These are phyloP conservation scores for Orthosia incerta DNA, from an alignment of 2,888 invertebrate species.

Conservation along the genomic window DNA sequence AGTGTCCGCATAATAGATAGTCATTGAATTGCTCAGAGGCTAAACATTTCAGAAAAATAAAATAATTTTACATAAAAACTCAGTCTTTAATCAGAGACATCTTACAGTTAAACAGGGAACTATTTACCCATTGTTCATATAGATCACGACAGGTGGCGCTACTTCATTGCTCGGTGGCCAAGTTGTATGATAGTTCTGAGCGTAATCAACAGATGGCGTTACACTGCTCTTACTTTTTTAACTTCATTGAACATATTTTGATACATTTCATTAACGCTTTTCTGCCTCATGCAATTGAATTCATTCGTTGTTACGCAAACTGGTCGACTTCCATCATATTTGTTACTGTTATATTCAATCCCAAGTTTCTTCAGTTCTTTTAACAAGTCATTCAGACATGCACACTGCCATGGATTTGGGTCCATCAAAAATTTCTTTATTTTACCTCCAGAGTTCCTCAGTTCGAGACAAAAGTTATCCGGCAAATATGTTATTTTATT, in stretches of 20 bases:
- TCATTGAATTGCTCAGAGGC: background rate
- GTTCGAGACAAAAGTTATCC: constrained; percentile 82
- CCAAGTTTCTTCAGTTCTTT: constrained; percentile 78
- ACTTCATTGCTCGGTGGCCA: background rate
- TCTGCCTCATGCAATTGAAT: constrained; percentile 78
- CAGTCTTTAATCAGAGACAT: constrained; percentile 55
- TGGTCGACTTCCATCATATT: constrained; percentile 77
- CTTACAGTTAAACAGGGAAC: constrained; percentile 31
- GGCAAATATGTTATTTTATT: constrained; percentile 82
- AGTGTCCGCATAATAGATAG: no score
- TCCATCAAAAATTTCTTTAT: constrained; percentile 81
- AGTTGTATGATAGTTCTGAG: background rate
- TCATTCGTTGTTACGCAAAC: constrained; percentile 80
- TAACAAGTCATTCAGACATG: constrained; percentile 79
- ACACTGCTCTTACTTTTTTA: constrained; percentile 23
- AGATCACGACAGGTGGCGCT: constrained; percentile 36
- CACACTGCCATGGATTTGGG: constrained; percentile 87
- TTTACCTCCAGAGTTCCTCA: constrained; percentile 78
- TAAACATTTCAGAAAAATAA: background rate
- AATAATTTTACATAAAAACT: background rate
- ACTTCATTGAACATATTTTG: constrained; percentile 73
- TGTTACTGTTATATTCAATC: constrained; percentile 76
- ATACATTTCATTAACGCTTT: constrained; percentile 73
- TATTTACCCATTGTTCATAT: background rate
- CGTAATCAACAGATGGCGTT: constrained; percentile 48